Percentiles rank a stretch among this genome's conserved stretches.
phyloP scores from a whole-genome alignment of 2,888 invertebrate genomes.

The Cryptops parisi region DNA sequence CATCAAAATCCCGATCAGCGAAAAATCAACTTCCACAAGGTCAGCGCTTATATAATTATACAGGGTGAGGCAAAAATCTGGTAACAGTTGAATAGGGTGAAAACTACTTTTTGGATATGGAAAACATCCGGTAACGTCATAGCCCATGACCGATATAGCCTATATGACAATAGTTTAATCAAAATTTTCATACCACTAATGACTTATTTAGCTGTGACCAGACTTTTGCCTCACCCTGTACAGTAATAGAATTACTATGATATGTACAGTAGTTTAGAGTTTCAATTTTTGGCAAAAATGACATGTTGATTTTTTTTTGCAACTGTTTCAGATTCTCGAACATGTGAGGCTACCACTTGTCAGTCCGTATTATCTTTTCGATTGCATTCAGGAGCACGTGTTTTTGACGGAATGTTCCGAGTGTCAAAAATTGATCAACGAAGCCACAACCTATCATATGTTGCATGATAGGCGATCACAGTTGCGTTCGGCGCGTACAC shows the following conservation, averaged over 20 bases:
- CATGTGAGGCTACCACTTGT: constrained; percentile 36
- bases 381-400: constrained; percentile 32
- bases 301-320: background rate
- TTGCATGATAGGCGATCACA: constrained; percentile 35
- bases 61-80: too few relatives aligned
- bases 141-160: too few relatives aligned
- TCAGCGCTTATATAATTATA: constrained; percentile 17
- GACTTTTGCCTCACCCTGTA: too few relatives aligned
- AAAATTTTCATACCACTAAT: too few relatives aligned
- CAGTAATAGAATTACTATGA: too few relatives aligned
- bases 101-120: too few relatives aligned
- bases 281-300: too few relatives aligned
- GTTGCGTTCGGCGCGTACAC: constrained; percentile 30
- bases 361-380: constrained; percentile 37
- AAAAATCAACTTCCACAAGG: constrained; percentile 29
- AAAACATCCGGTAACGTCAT: constrained; percentile 2
- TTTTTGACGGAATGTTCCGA: constrained; percentile 30
- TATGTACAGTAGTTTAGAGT: too few relatives aligned
- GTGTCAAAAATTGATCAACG: constrained; percentile 34
- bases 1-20: constrained; percentile 28
- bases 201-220: too few relatives aligned
- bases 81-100: too few relatives aligned
- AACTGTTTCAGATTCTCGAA: constrained; percentile 29
- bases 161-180: too few relatives aligned
- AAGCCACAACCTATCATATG: constrained; percentile 36